phyloP scores from a whole-genome alignment of 2,888 invertebrate genomes.

The Teinopalpus imperialis region DNA sequence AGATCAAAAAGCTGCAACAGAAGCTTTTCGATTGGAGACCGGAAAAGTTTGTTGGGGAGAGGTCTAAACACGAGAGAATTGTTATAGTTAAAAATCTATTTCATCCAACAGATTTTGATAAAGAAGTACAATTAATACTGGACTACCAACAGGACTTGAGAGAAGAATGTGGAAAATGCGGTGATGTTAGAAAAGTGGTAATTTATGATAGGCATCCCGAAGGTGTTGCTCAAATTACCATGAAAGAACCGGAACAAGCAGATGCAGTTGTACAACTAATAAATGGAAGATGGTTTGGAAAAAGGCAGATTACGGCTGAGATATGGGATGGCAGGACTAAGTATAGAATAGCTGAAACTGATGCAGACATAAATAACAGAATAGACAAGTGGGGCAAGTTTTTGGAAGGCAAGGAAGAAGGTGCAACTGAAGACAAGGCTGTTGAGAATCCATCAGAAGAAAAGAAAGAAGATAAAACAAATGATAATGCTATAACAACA shows the following conservation, averaged over 20 bases:
- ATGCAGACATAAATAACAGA: slow-evolving; percentile 90
- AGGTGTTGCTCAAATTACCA: slow-evolving; percentile 95
- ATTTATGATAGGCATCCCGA: slow-evolving; percentile 97
- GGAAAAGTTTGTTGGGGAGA: slow-evolving; percentile 92
- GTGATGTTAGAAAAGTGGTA: slow-evolving; percentile 94
- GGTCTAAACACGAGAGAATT: slow-evolving; percentile 93
- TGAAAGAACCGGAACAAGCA: slow-evolving; percentile 94
- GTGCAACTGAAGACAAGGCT: slow-evolving; percentile 14
- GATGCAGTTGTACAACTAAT: slow-evolving; percentile 93
- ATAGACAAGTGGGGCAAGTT: slow-evolving; percentile 94
- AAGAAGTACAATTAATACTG: slow-evolving; percentile 92
- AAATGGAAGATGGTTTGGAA: slow-evolving; percentile 95
- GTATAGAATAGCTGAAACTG: slow-evolving; percentile 95
- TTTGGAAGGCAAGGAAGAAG: slow-evolving; percentile 83
- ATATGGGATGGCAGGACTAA: slow-evolving; percentile 98
- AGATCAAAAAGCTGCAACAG: slow-evolving; percentile 94
- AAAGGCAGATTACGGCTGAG: slow-evolving; percentile 91
- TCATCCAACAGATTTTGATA: slow-evolving; percentile 92
- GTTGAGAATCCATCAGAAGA: slow-evolving; percentile 5
- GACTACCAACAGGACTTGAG: slow-evolving; percentile 95
- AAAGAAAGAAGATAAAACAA: slow-evolving; percentile 12
- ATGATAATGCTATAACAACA: slow-evolving; percentile 8
- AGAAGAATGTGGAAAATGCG: slow-evolving; percentile 94
- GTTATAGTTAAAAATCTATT: slow-evolving; percentile 98
- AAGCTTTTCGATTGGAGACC: slow-evolving; percentile 99